Evolutionary conservation across 2,888 invertebrate genomes (phyloP).

Genomic region (Orthosia gothica): DNA sequence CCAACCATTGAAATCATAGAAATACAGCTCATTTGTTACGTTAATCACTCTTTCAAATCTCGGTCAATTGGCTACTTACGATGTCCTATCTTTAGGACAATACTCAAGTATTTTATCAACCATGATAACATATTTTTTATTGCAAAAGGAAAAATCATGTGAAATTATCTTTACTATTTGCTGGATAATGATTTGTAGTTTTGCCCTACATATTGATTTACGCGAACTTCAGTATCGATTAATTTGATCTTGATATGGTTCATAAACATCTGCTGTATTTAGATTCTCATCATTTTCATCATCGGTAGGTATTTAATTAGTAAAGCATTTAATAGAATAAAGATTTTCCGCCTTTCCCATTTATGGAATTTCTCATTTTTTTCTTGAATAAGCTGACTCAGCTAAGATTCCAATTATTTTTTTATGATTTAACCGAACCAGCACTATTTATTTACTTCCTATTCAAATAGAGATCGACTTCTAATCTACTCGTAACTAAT

Average conservation of each 20-base stretch:
- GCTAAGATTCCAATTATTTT: too few relatives aligned
- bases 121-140: conserved; percentile 40
- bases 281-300: neutral
- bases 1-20: conserved; percentile 18
- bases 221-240: conserved; percentile 35
- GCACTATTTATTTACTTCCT: neutral
- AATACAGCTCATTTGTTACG: conserved; percentile 21
- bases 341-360: neutral
- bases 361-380: neutral
- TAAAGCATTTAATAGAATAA: neutral
- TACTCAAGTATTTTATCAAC: conserved; percentile 47
- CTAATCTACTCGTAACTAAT: neutral
- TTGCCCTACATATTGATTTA: conserved; percentile 46
- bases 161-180: conserved; percentile 41
- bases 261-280: conserved; percentile 1
- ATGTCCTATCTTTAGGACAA: conserved; percentile 59
- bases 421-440: neutral
- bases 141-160: conserved; percentile 42
- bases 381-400: neutral
- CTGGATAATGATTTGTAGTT: conserved; percentile 36
- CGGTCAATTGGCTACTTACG: conserved; percentile 74
- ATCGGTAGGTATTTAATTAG: neutral
- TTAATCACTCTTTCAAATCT: conserved; percentile 66
- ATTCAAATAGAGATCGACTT: neutral
- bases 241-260: conserved; percentile 9